phyloP scores from a whole-genome alignment of 2,888 invertebrate genomes.

The Andrena chrysosceles region DNA sequence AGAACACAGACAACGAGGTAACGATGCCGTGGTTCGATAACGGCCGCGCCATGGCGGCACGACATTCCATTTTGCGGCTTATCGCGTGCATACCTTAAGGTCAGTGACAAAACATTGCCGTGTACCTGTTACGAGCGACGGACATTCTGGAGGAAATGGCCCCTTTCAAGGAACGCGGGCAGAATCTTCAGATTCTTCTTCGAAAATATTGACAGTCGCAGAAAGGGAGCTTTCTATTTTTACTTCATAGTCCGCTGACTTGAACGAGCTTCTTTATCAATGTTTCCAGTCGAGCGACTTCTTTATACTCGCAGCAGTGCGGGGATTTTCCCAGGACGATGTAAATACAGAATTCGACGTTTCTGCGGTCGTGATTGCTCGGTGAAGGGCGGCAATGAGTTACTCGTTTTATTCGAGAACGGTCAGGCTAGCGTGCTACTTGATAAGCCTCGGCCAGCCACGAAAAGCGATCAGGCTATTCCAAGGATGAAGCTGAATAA shows the following conservation, averaged over 20 bases:
- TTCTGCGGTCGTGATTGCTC: background rate
- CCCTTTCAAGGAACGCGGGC: background rate
- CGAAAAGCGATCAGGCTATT: background rate
- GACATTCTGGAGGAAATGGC: background rate
- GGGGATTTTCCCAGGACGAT: too few species aligned
- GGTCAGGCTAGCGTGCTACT: background rate
- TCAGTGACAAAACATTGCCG: constrained; percentile 57
- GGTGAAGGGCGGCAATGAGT: background rate
- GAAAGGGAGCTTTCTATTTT: too few species aligned
- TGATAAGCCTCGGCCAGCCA: constrained; percentile 2
- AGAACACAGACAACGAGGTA: constrained; percentile 75
- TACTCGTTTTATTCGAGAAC: background rate
- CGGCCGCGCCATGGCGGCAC: constrained; percentile 48
- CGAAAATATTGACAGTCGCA: too few species aligned
- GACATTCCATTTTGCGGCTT: constrained; percentile 62
- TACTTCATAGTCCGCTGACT: too few species aligned
- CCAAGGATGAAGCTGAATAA: constrained; percentile 16
- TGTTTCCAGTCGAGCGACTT: too few species aligned
- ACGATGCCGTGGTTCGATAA: constrained; percentile 74
- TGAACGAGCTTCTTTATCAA: too few species aligned
- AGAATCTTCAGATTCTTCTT: too few species aligned
- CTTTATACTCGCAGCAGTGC: too few species aligned
- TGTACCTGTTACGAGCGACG: constrained; percentile 16
- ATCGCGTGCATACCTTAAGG: constrained; percentile 55
- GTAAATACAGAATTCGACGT: too few species aligned